Evolutionary conservation across 2,113 vertebrate species (phyloP).

Genomic region (Syrrhaptes paradoxus): DNA sequence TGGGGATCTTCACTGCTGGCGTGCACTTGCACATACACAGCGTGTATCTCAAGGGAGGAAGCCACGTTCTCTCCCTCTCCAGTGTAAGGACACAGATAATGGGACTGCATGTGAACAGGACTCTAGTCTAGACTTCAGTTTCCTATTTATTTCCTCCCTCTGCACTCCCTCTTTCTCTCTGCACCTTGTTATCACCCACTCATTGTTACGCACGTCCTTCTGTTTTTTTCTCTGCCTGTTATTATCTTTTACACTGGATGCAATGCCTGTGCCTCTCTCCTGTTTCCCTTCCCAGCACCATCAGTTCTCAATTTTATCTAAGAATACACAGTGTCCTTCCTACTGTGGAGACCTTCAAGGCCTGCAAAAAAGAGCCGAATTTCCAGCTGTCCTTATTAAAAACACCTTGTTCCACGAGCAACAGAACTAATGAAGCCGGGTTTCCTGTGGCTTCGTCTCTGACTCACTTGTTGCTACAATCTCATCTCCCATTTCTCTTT

Average conservation of each 20-base stretch:
- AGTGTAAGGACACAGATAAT: neutral
- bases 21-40: neutral
- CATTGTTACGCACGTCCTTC: rapidly evolving
- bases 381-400: neutral
- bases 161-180: neutral
- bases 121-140: neutral
- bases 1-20: neutral
- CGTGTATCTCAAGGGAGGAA: neutral
- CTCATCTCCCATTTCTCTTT: neutral
- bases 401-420: neutral
- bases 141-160: conserved; percentile 6
- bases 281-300: neutral
- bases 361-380: neutral
- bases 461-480: neutral
- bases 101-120: neutral
- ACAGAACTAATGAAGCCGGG: neutral
- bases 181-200: neutral
- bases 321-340: neutral
- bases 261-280: neutral
- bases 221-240: neutral
- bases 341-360: neutral
- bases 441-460: neutral
- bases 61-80: neutral
- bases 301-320: neutral
- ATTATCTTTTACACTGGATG: neutral